phyloP scores from a whole-genome alignment of 1,140 invertebrate species.

The Drosophila leontia region DNA sequence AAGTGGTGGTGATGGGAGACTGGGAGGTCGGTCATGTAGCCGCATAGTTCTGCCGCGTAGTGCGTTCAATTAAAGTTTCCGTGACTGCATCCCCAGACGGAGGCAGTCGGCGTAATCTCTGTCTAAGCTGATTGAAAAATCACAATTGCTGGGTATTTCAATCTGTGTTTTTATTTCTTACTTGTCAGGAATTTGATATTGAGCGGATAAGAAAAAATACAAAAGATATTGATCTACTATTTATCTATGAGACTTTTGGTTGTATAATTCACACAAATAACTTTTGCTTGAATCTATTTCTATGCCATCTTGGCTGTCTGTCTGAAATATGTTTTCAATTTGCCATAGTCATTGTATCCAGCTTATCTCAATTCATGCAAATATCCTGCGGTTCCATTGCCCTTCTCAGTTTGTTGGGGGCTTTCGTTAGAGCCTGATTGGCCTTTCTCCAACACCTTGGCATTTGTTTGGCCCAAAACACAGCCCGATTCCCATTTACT shows the following conservation, averaged over 20 bases:
- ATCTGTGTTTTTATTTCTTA: conserved; percentile 17
- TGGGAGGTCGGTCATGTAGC: conserved; percentile 5
- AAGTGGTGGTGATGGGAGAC: neutral
- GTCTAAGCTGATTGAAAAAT: conserved; percentile 45
- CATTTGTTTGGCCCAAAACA: neutral
- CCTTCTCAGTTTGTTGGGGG: neutral
- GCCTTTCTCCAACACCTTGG: conserved; percentile 56
- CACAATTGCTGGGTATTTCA: conserved; percentile 6
- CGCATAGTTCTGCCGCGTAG: conserved; percentile 41
- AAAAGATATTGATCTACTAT: too few relatives aligned
- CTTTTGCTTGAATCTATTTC: neutral
- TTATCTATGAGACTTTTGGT: neutral
- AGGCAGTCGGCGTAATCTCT: conserved; percentile 25
- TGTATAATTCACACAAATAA: neutral
- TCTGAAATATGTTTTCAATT: conserved; percentile 13
- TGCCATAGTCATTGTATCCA: neutral
- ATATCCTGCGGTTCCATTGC: neutral
- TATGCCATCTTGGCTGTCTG: neutral
- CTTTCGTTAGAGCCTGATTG: conserved; percentile 25
- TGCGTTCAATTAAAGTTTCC: conserved; percentile 49
- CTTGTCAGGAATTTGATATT: neutral
- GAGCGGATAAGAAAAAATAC: neutral
- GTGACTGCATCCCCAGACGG: conserved; percentile 22
- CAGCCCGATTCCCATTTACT: conserved; percentile 5
- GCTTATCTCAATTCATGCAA: conserved; percentile 23